Base-by-base conservation (phyloP, 2,113 vertebrate genomes). In the Dunckerocampus dactyliophorus region DNA sequence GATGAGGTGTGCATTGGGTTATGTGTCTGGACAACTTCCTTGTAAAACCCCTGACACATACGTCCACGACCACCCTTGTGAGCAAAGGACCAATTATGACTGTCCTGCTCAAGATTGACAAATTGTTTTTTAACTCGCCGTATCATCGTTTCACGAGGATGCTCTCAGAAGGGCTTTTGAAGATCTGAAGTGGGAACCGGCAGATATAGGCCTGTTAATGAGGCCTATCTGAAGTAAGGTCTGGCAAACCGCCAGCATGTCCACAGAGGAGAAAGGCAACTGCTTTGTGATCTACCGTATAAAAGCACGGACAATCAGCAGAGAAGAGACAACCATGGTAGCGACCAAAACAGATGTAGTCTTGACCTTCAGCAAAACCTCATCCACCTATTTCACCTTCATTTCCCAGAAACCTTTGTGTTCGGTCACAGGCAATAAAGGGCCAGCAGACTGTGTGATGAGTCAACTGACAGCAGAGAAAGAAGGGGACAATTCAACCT, bases 341-440 rank as follows among this genome's bases (percentile, higher is more conserved):
- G 48, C 31, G 59, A 4, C 62, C 51, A 46, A 42, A 58, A 49
- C 24, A 17, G 50, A 70, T 53, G 34, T 19, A 0, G 22, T 9
- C 57, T 28, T 55, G 66, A 67, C 63, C 37, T 15, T 51, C 15
- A 43, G 10, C 39, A 56, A 57, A 69, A 51, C 16, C 31, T 61
- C 56, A 64, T 57, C 59, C 62, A 24, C 46, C 63, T 5, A 47
- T 8, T 70, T 57, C 21, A 55, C 66, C 77, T n/a, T 74, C 22
- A 79, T 67, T 81, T 82, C 73, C 68, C 75, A 76, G 69, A 74
- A 67, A 34, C 45, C 59, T 73, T 80, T 82, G 85, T 86, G 59
- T 69, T 79, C 48, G 17, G 65, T 80, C 77, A 69, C 62, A 66
- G 69, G 62, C 72, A 62, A 56, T 63, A 51, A 77, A 53, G 39